phyloP scores from a whole-genome alignment of 2,888 invertebrate genomes.

The Nipponacmea schrenckii region DNA sequence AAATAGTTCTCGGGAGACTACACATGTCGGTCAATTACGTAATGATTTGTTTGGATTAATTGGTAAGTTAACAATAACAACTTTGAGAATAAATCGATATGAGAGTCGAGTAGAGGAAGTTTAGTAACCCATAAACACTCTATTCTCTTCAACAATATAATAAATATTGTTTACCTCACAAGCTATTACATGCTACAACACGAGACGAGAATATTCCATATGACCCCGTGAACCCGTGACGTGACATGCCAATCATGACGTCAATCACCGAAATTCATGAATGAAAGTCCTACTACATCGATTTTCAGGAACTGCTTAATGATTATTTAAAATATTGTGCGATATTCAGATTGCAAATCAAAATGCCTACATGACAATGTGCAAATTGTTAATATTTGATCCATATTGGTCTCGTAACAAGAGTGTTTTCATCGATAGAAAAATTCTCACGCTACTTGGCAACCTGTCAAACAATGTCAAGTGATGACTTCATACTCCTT shows the following conservation, averaged over 20 bases:
- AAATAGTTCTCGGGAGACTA: no score
- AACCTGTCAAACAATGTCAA: background rate
- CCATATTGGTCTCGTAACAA: no score
- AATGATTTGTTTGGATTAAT: background rate
- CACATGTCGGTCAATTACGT: background rate
- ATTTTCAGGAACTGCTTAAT: no score
- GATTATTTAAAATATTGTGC: no score
- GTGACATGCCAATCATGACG: background rate
- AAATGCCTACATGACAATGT: no score
- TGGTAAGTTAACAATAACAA: background rate
- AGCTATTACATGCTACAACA: background rate
- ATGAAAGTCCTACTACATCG: background rate
- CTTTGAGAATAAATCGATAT: background rate
- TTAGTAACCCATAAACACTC: slow-evolving; percentile 4
- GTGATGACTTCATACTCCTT: slow-evolving; percentile 3
- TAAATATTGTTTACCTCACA: background rate
- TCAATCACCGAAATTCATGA: background rate
- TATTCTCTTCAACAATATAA: background rate
- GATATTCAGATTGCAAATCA: no score
- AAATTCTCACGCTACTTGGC: no score
- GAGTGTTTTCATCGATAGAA: no score
- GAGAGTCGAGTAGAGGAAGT: background rate
- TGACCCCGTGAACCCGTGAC: background rate
- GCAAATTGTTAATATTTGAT: no score
- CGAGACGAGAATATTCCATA: background rate